A percentile compares a stretch with the other conserved stretches of the same genome.
phyloP scores from a whole-genome alignment of 2,888 invertebrate species.

The Schizaphis graminum region DNA sequence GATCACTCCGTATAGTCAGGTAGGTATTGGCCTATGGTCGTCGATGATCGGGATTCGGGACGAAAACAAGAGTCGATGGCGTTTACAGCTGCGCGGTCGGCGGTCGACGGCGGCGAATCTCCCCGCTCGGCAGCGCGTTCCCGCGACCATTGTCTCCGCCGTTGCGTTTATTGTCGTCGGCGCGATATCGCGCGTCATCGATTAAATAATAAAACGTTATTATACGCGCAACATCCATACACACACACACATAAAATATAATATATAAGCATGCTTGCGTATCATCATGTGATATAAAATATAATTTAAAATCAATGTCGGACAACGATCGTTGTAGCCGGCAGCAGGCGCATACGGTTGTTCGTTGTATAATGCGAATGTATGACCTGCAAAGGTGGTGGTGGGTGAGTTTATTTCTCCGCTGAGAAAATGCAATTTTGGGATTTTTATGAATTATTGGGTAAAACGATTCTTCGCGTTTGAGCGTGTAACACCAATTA shows the following conservation, averaged over 20 bases:
- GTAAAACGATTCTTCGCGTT: neutral
- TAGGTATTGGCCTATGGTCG: neutral
- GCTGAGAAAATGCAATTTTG: neutral
- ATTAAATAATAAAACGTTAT: slow-evolving; percentile 38
- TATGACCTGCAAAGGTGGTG: neutral
- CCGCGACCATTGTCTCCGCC: slow-evolving; percentile 16
- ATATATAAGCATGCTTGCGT: neutral
- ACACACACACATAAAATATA: neutral
- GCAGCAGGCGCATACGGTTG: neutral
- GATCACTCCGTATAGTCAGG: neutral
- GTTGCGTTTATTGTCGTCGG: neutral
- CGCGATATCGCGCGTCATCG: slow-evolving; percentile 21
- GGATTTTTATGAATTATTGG: neutral
- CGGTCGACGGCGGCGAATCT: neutral
- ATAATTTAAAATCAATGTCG: neutral
- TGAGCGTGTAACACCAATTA: no score
- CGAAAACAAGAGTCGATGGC: neutral
- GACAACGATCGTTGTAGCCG: neutral
- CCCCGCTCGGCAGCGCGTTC: neutral
- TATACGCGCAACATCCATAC: neutral
- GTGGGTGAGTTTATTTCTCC: neutral
- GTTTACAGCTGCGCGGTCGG: slow-evolving; percentile 7
- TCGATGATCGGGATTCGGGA: neutral
- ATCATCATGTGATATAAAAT: neutral
- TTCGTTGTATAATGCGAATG: neutral